Conservation (phyloP, 1,140 invertebrate species). For the Drosophila chauvacae region DNA sequence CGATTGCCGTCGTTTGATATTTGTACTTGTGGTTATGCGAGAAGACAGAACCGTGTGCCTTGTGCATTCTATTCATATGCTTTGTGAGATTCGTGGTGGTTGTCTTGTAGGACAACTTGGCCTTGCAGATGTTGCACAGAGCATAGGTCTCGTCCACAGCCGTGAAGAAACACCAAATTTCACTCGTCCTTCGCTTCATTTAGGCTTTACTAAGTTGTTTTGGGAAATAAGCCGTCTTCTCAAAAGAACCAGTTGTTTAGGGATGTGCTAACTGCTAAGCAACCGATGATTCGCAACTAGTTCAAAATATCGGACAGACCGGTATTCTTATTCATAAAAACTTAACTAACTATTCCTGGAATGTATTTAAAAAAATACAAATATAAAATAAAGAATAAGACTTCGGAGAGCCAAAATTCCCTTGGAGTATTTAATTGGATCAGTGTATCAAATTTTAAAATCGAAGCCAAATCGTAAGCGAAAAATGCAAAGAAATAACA, state of each 20-base stretch:
- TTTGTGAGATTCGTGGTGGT: conserved; percentile 72
- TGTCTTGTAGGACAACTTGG: conserved; percentile 70
- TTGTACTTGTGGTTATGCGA: conserved; percentile 53
- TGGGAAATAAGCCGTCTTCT: neutral
- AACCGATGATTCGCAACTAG: neutral
- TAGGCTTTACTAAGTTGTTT: conserved; percentile 30
- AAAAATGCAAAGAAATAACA: neutral
- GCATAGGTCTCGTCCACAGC: conserved; percentile 69
- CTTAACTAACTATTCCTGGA: too few species aligned
- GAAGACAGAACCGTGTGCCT: neutral
- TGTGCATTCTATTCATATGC: conserved; percentile 69
- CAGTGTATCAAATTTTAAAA: neutral
- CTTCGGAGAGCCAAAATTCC: neutral
- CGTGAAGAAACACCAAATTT: conserved; percentile 71
- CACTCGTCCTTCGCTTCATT: conserved; percentile 70
- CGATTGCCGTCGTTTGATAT: conserved; percentile 21
- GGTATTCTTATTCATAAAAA: neutral
- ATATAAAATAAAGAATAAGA: neutral
- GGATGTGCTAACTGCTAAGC: neutral
- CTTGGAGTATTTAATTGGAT: neutral
- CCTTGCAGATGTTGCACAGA: conserved; percentile 70
- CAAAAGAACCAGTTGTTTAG: conserved; percentile 21
- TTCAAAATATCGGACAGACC: conserved; percentile 1
- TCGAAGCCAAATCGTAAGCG: neutral
- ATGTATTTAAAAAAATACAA: too few species aligned